Percentiles rank a stretch among this genome's conserved stretches.
Conservation (phyloP, 1,140 invertebrate genomes). For the Heterodera carotae region DNA sequence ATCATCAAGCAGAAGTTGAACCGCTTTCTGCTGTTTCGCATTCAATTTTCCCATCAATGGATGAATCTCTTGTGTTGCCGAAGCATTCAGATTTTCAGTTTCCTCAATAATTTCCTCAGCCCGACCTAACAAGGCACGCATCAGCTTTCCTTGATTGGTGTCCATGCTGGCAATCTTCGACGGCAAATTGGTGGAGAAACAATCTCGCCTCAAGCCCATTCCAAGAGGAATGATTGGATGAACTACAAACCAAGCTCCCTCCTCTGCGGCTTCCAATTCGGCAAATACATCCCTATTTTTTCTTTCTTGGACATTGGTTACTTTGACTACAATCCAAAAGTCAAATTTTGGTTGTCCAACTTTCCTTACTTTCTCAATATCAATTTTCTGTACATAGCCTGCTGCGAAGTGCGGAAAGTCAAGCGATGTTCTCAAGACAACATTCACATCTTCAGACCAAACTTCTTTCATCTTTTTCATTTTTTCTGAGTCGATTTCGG, state of each 20-base stretch:
- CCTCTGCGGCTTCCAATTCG: not conserved
- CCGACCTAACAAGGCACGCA: not conserved
- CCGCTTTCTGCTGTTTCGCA: not conserved
- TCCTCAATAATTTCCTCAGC: not conserved
- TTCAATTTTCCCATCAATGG: conserved; percentile 2
- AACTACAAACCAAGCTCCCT: not conserved
- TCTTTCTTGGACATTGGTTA: not conserved
- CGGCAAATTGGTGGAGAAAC: not conserved
- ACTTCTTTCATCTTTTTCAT: conserved; percentile 15
- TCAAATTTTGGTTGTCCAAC: not conserved
- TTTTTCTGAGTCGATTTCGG: not conserved
- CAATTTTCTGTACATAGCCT: not conserved
- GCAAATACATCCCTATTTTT: not conserved
- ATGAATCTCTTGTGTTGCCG: not conserved
- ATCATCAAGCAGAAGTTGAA: not conserved
- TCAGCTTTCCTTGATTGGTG: conserved; percentile 10
- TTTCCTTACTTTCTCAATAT: not conserved
- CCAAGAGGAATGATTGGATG: not conserved
- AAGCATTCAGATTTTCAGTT: not conserved
- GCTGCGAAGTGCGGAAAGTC: not conserved
- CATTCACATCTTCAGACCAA: not conserved
- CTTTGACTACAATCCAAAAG: conserved; percentile 9
- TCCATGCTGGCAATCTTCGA: not conserved
- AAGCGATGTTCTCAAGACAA: not conserved
- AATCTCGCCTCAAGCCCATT: not conserved